Evolutionary conservation across 2,113 vertebrate species (phyloP), one percentile per base, ranked within the genome.

Genomic region (Bombycilla garrulus): DNA sequence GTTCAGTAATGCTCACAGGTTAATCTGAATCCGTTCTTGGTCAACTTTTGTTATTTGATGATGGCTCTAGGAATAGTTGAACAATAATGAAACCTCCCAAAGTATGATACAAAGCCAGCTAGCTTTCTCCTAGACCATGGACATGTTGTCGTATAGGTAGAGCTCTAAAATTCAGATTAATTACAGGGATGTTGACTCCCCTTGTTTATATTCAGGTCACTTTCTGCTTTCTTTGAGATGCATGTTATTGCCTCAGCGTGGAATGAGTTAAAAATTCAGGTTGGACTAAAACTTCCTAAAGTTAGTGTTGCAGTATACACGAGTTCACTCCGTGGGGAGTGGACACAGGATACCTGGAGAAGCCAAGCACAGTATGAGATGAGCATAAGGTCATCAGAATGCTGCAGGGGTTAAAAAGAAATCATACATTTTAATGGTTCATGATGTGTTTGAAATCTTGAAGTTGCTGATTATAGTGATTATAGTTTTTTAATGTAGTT

Each of bases 61-160:
- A 15, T 85, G 25, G 4, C 26, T 81, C 6, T 80, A 47, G 12
- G 10, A 86, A 19, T 67, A 88, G 9, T 18, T 62, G 13, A 66
- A 28, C 5, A 33, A 7, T 62, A 58, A 54, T 35, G 38, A 65
- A 61, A 61, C 10, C 3, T 94, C 33, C 23, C 15, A 12, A 56
- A 50, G 28, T n/a, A 17, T 29, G n/a, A 25, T 67, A 18, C 5
- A 65, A 56, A 88, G 88, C 50, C 26, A 36, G 10, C 4, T 40
- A 4, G 6, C 44, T 76, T 85, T 76, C 54, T 61, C 12, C 14
- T 70, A 28, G 20, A 45, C 38, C 9, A 6, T 1, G 1, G 33
- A 5, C 7, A 0, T 79, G 8, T 62, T 86, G 19, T 47, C 1
- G 1, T 35, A 9, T 21, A 53, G 76, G 35, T 54, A 12, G 0